Base-by-base conservation (phyloP, 2,797 vertebrate species). In the Sebastes trivittatus region DNA sequence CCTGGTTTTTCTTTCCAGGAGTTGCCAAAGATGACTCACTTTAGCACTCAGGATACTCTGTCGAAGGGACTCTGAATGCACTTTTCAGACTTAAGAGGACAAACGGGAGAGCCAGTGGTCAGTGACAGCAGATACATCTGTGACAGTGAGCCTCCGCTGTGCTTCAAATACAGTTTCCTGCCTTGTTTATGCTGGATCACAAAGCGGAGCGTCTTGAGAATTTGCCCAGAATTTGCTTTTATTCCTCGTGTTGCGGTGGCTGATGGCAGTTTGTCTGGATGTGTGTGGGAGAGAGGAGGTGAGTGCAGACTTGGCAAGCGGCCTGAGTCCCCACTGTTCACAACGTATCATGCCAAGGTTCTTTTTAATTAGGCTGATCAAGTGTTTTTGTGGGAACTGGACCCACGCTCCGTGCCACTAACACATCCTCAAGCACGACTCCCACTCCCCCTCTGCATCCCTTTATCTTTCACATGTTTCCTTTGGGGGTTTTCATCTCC, bases 321-420 rank as follows among this genome's bases (percentile, higher is more conserved):
- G 88, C 88, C 91, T 70, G 81, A 78, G 90, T 84, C 87, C 94
- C 91, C 85, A 65, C 90, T 84, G 93, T 85, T 91, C 83, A 56
- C 38, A 88, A 87, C 61, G 87, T 38, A 88, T 91, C 92, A 85
- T 81, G 90, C 92, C 93, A 94, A 92, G 83, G 88, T 89, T 91
- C 91, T 93, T 95, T 54, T 95, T 95, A 95, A 95, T 95, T 94
- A 93, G 91, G 85, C 93, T 90, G 92, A 95, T 94, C 92, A 90
- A 95, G 93, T 93, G 92, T 91, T 95, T 54, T 93, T 83, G 93
- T 94, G 93, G 91, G 92, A 94, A 94, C 88, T 75, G 89, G 91
- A 92, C 91, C 89, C 86, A 71, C 84, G 71, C 88, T 90, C 87
- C 84, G 82, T 73, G 83, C 88, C 89, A 88, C 91, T 91, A 93